Conservation (phyloP, 2,888 invertebrate genomes). For the Stenichneumon culpator region DNA sequence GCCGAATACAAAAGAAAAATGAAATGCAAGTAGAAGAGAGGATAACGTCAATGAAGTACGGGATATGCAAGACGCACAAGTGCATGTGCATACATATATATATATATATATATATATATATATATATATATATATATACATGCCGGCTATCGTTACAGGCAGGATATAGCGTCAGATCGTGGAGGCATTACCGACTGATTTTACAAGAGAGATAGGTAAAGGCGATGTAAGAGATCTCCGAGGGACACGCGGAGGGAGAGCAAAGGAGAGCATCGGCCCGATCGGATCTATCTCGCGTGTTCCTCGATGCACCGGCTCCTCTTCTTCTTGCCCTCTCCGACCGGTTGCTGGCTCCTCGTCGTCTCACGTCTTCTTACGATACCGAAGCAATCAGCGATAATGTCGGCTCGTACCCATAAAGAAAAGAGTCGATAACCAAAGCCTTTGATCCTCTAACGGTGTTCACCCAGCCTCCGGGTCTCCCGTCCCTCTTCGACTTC, state of each 20-base stretch:
- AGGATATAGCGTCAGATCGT: slow-evolving; percentile 45
- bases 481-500: slow-evolving; percentile 7
- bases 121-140: slow-evolving; percentile 33
- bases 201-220: slow-evolving; percentile 11
- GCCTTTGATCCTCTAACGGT: slow-evolving; percentile 72
- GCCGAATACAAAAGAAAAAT: not conserved
- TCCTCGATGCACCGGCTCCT: slow-evolving; percentile 34
- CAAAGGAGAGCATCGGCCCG: slow-evolving; percentile 29
- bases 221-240: not conserved
- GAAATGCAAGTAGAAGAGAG: slow-evolving; percentile 31
- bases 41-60: slow-evolving; percentile 26
- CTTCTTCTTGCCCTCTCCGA: not conserved
- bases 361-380: slow-evolving; percentile 65
- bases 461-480: slow-evolving; percentile 58
- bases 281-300: slow-evolving; percentile 40
- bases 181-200: slow-evolving; percentile 52
- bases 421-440: slow-evolving; percentile 72
- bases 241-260: slow-evolving; percentile 14
- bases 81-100: not conserved
- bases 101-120: slow-evolving; percentile 34
- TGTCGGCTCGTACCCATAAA: slow-evolving; percentile 71
- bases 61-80: slow-evolving; percentile 55
- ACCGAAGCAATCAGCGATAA: slow-evolving; percentile 73
- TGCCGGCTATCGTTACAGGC: not conserved
- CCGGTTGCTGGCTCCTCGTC: slow-evolving; percentile 25